These are phyloP conservation scores for Drosophila kepulauana DNA, from an alignment of 1,140 invertebrate genomes.

Conservation along the genomic window DNA sequence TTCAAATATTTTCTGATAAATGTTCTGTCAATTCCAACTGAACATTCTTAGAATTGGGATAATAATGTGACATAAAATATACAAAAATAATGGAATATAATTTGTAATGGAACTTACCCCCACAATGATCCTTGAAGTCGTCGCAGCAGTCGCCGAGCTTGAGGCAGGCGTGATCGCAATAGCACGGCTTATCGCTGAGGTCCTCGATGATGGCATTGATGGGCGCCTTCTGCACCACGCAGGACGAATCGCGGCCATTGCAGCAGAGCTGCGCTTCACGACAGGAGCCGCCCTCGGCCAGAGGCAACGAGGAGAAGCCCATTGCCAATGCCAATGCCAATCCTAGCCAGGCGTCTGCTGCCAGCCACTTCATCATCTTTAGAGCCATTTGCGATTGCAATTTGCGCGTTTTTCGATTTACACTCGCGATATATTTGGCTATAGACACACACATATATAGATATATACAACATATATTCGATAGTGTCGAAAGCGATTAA, in stretches of 20 bases:
- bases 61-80: neutral
- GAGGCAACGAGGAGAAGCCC: conserved; percentile 13
- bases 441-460: neutral
- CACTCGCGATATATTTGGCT: conserved; percentile 14
- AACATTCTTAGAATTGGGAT: too few relatives aligned
- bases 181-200: conserved; percentile 93
- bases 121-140: conserved; percentile 94
- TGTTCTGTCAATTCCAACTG: too few relatives aligned
- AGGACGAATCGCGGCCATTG: conserved; percentile 93
- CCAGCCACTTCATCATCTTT: conserved; percentile 8
- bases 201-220: conserved; percentile 93
- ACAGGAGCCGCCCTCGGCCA: conserved; percentile 87
- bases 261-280: conserved; percentile 91
- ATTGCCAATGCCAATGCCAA: neutral
- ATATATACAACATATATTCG: conserved; percentile 1
- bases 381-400: conserved; percentile 1
- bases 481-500: conserved; percentile 15
- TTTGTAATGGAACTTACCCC: conserved; percentile 88
- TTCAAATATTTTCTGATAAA: too few relatives aligned
- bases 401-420: conserved; percentile 13
- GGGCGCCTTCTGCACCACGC: conserved; percentile 93
- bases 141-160: conserved; percentile 94
- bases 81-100: neutral
- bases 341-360: neutral
- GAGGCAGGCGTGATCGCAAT: conserved; percentile 95